Conservation (phyloP, 2,888 invertebrate genomes). For the Rhingia campestris region DNA sequence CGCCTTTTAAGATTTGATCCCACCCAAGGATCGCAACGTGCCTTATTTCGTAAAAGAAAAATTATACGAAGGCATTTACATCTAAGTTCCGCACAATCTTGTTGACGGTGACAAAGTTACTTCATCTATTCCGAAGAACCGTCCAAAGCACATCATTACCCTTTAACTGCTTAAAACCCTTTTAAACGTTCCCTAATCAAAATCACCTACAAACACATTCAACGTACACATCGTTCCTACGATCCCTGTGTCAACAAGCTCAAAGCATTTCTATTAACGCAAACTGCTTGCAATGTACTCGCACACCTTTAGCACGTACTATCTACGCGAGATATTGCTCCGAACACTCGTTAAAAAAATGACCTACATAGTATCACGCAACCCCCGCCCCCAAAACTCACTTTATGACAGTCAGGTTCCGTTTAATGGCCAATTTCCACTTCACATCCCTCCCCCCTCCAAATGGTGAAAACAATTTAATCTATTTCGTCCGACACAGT, state of each 20-base stretch:
- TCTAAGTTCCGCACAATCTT: too few relatives aligned
- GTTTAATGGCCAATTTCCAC: slow-evolving; percentile 54
- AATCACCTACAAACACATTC: too few relatives aligned
- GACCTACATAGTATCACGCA: slow-evolving; percentile 10
- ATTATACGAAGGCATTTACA: too few relatives aligned
- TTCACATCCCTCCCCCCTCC: slow-evolving; percentile 44
- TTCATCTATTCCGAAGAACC: too few relatives aligned
- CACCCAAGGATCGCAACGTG: too few relatives aligned
- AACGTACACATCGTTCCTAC: too few relatives aligned
- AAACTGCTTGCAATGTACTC: slow-evolving; percentile 15
- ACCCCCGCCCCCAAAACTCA: slow-evolving; percentile 16
- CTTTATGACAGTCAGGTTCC: slow-evolving; percentile 50
- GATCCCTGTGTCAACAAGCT: background rate
- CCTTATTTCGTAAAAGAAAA: too few relatives aligned
- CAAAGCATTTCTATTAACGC: slow-evolving; percentile 25
- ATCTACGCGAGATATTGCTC: slow-evolving; percentile 13
- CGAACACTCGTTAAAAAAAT: slow-evolving; percentile 7
- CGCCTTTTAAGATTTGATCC: too few relatives aligned
- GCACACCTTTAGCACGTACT: slow-evolving; percentile 2
- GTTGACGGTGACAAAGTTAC: too few relatives aligned
- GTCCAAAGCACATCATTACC: too few relatives aligned
- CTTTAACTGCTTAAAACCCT: background rate
- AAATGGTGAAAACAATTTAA: slow-evolving; percentile 54
- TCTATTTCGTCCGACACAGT: slow-evolving; percentile 44
- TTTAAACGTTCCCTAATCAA: background rate